These are phyloP conservation scores for Nematopogon swammerdamellus DNA, from an alignment of 2,888 invertebrate genomes.

Conservation along the genomic window DNA sequence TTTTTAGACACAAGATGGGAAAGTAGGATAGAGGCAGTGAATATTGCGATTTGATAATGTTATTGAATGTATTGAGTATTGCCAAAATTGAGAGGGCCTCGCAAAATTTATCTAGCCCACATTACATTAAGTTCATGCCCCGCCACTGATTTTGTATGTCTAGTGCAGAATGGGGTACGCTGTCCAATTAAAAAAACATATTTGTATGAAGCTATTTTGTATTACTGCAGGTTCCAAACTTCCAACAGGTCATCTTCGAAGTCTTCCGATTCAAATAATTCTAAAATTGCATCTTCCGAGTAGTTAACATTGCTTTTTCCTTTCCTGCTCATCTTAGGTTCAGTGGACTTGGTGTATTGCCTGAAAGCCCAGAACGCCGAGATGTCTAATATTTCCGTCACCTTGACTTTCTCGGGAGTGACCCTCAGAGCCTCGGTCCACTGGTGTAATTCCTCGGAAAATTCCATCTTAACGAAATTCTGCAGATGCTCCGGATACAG, in stretches of 20 bases:
- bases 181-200: no score
- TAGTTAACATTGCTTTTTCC: slow-evolving; percentile 16
- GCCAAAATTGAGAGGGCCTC: no score
- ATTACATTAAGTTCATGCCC: no score
- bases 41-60: no score
- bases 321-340: slow-evolving; percentile 18
- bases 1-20: no score
- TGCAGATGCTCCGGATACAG: slow-evolving; percentile 30
- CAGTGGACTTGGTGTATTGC: slow-evolving; percentile 26
- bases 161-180: no score
- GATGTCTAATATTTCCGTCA: slow-evolving; percentile 26
- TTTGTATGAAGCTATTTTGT: no score
- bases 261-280: slow-evolving; percentile 28
- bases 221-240: slow-evolving; percentile 20
- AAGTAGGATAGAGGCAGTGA: no score
- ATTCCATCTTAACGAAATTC: slow-evolving; percentile 28
- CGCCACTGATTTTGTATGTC: no score
- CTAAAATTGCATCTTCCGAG: slow-evolving; percentile 27
- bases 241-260: slow-evolving; percentile 32
- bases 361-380: slow-evolving; percentile 22
- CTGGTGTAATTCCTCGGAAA: slow-evolving; percentile 23
- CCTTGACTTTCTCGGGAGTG: slow-evolving; percentile 22
- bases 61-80: no score
- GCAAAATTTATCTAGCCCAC: no score
- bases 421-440: slow-evolving; percentile 28